Evolutionary conservation across 1,140 invertebrate genomes (phyloP), one percentile per base, ranked within the genome.

Genomic region (Drosophila kurseongensis): DNA sequence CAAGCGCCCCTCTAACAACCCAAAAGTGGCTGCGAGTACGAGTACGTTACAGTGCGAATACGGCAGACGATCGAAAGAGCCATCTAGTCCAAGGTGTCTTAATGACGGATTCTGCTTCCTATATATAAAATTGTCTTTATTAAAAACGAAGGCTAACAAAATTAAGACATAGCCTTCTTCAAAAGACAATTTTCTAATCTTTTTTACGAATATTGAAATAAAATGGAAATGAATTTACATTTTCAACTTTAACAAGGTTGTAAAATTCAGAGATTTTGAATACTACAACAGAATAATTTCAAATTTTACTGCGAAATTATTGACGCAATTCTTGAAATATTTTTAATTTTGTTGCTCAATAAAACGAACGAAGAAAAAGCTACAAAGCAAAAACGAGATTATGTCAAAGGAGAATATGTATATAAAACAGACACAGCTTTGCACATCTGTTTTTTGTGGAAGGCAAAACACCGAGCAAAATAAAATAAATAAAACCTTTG

Each of bases 11-110:
- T 0, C 60, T 45, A 38, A 14, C 18, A 23, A 58, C 41, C 38
- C 66, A 65, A 6, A 36, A 13, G 27, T 42, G 67, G 35, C 38
- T 23, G 67, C 65, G 40, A 54, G 72, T 50, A 27, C 81, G 81
- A 76, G 80, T 84, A 66, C 72, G 80, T 85, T 68, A 84, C 65
- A 54, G 60, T 68, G 38, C 29, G 29, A 7, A 7, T 32, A n/a
- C 12, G 5, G 0, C 36, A 35, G 45, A 38, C 32, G 65, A 68
- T 66, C 61, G 60, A 23, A 42, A 44, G 18, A 68, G 29, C 29
- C 6, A 32, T 32, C 29, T 7, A 32, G 1, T 32, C 7, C 29
- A 32, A 32, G 29, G 29, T 6, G 6, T 7, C 23, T 23, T 23
- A 23, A 23, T 23, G 23, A 23, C 23, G 4, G 3, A 23, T 23